Conservation (phyloP, 2,797 vertebrate genomes). For the Acipenser transmontanus region DNA sequence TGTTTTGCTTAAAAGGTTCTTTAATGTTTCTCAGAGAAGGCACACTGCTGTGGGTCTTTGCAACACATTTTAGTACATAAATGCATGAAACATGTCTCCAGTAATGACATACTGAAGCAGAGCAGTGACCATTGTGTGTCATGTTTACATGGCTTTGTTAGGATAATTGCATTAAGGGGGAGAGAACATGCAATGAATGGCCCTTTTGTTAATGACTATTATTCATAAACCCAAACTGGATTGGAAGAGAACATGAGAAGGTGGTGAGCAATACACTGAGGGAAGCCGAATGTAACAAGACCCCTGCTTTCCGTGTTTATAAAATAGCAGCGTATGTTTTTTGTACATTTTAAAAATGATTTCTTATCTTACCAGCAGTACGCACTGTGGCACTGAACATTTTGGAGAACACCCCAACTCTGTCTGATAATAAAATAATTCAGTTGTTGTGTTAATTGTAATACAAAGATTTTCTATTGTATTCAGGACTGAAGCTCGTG, state of each 20-base stretch:
- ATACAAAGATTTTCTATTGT: too few species aligned
- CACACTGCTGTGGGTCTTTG: neutral
- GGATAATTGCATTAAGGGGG: constrained; percentile 55
- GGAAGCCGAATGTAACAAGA: constrained; percentile 37
- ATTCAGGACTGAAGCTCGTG: too few species aligned
- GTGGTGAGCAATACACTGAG: constrained; percentile 43
- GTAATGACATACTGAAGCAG: constrained; percentile 31
- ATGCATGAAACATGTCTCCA: constrained; percentile 32
- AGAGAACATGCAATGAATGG: constrained; percentile 51
- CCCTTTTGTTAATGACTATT: constrained; percentile 59
- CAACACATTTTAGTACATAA: constrained; percentile 29
- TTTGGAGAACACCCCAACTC: too few species aligned
- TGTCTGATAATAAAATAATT: too few species aligned
- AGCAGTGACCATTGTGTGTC: constrained; percentile 30
- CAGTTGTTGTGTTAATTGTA: too few species aligned
- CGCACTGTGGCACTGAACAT: too few species aligned
- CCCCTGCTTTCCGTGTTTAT: neutral
- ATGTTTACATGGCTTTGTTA: constrained; percentile 64
- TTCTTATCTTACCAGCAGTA: neutral
- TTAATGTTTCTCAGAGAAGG: constrained; percentile 7
- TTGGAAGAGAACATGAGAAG: constrained; percentile 51
- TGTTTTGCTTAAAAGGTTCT: too few species aligned
- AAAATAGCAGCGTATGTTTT: neutral
- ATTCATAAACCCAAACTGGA: constrained; percentile 60
- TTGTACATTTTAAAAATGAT: neutral